These are phyloP conservation scores for Acanthoscelides obtectus DNA, from an alignment of 2,888 invertebrate species.

Conservation along the genomic window DNA sequence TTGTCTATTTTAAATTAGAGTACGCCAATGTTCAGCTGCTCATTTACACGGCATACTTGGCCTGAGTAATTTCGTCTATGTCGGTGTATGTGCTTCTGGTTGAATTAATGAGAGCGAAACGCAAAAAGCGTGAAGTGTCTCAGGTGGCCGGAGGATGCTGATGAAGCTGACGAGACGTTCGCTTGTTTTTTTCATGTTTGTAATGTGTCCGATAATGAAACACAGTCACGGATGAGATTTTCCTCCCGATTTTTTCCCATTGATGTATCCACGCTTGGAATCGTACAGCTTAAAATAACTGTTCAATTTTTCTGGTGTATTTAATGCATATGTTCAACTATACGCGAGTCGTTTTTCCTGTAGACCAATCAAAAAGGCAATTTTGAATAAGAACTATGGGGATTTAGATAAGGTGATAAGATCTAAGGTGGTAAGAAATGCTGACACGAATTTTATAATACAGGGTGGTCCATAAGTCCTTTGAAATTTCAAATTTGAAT, in stretches of 20 bases:
- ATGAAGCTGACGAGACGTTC: background rate
- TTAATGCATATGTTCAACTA: too few relatives aligned
- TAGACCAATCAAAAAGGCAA: too few relatives aligned
- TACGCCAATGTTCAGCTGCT: background rate
- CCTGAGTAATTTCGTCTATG: background rate
- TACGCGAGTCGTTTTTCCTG: too few relatives aligned
- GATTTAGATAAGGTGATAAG: too few relatives aligned
- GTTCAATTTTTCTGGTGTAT: too few relatives aligned
- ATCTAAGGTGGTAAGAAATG: too few relatives aligned
- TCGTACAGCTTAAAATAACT: background rate
- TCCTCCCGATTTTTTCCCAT: background rate
- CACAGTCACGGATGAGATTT: background rate
- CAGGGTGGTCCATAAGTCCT: too few relatives aligned
- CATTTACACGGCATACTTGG: background rate
- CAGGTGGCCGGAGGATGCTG: background rate
- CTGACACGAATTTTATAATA: too few relatives aligned
- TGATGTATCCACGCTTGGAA: background rate
- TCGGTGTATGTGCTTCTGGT: background rate
- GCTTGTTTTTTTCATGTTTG: background rate
- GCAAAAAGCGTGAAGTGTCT: background rate
- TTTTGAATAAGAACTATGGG: too few relatives aligned
- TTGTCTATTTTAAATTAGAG: too few relatives aligned
- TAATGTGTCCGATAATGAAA: background rate
- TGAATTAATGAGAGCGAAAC: background rate
- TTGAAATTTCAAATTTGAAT: too few relatives aligned